Base-by-base conservation (phyloP, 1,140 invertebrate genomes). In the Cylas formicarius region DNA sequence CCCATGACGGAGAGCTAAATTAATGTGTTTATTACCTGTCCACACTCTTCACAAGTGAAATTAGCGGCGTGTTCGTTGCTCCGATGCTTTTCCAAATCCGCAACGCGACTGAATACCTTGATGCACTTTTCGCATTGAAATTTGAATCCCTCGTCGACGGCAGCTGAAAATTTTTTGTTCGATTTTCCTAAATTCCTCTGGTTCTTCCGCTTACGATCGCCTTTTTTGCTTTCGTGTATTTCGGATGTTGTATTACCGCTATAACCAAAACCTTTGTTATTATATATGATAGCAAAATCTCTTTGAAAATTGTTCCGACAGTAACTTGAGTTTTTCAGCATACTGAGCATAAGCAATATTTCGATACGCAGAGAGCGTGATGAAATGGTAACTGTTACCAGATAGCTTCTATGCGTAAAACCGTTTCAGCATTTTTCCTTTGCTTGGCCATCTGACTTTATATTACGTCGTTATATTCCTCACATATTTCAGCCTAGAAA, bases 41-140 rank as follows among this genome's bases (percentile, higher is more conserved):
- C 68, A 58, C 71, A 73, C 54, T 70, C 66, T 23, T 71, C 67
- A 58, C 71, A 73, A 29, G 65, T 65, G 54, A 67, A 71, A 13
- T 62, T 68, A 33, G 67, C 66, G 26, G 68, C 66, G 40, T 68
- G 64, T 28, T 67, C 61, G 29, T 50, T 54, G 22, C 57, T 50
- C 10, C 63, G 44, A 44, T 68, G 67, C 10, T 31, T 43, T 34
- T 66, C 61, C 36, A 68, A 40, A 27, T 57, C 55, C 7, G 35
- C 23, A 18, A 64, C 51, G 13, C 28, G 57, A 31, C 53, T 46
- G 34, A 60, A 64, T 5, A 66, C 57, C 20, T 58, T 53, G 5
- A 56, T 44, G 27, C 65, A 67, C 1, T 59, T 26, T 40, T 66
- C 63, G 38, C 65, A 67, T 33, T 67, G 64, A 43, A 60, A 65